phyloP scores from a whole-genome alignment of 1,140 invertebrate genomes.

The Lepidotrigona ventralis region DNA sequence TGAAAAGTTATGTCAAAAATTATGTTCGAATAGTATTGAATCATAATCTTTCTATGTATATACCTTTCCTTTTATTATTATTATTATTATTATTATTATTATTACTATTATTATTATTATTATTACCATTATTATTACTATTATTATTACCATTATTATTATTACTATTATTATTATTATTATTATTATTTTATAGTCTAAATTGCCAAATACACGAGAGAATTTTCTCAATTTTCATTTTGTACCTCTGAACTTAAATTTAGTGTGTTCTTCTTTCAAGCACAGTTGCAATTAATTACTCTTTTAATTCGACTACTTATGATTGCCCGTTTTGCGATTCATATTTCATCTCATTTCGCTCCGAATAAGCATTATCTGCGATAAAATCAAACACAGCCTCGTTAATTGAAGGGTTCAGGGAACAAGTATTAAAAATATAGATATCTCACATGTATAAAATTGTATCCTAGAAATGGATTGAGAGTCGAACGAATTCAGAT shows the following conservation, averaged over 20 bases:
- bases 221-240: conserved; percentile 41
- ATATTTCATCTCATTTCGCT: conserved; percentile 43
- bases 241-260: conserved; percentile 64
- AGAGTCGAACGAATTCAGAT: conserved; percentile 24
- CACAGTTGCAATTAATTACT: not conserved
- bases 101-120: conserved; percentile 19
- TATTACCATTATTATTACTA: conserved; percentile 15
- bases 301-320: conserved; percentile 58
- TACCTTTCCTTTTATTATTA: conserved; percentile 8
- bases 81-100: conserved; percentile 39
- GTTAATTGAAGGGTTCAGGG: conserved; percentile 68
- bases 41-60: conserved; percentile 35
- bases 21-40: conserved; percentile 51
- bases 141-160: conserved; percentile 13
- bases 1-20: conserved; percentile 66
- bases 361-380: conserved; percentile 47
- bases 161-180: conserved; percentile 22
- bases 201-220: conserved; percentile 52
- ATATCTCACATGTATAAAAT: conserved; percentile 59
- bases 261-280: conserved; percentile 38
- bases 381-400: conserved; percentile 71
- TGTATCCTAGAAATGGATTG: conserved; percentile 53
- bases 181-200: conserved; percentile 51
- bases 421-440: conserved; percentile 70
- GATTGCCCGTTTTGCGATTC: conserved; percentile 55